Base-by-base conservation (phyloP, 1,140 invertebrate species). In the Hycleus phaleratus region DNA sequence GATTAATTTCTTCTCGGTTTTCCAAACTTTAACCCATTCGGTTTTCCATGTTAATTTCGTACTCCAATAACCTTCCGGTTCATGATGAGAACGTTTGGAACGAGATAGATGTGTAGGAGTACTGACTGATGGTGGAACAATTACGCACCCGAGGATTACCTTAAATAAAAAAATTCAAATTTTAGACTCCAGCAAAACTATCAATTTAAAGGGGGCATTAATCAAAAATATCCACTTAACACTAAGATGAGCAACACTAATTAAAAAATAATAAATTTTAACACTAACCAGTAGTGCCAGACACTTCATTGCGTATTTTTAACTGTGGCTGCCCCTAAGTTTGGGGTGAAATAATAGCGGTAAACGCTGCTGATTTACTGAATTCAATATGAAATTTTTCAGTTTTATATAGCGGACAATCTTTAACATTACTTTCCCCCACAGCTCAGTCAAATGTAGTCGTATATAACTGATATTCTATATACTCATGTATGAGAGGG, bases 21-120 rank as follows among this genome's bases (percentile, higher is more conserved):
- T 78, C 72, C 79, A 71, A 42, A 78, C 73, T 64, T 80, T 79
- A 24, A 79, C 79, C 79, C 79, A 81, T 65, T 83, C 78, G 58
- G 83, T 82, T 70, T 84, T 82, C 81, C 81, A 84, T 2, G 81
- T 77, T 65, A 83, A 72, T 57, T 83, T 78, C 49, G 83, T 82
- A 70, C 77, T 79, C 78, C 79, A 81, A 67, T 79, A 81, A 12
- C 86, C 86, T 68, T 84, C 78, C 4, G 83, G 84, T 56, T 80
- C 72, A 65, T 76, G 78, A 54, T 71, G 69, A 52, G 64, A 63
- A 67, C 76, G 54, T 70, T 77, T 63, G 38, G 59, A 50, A 58
- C 71, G 68, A 47, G 68, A 69, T 53, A 67, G 59, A 75, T 76
- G 75, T 61, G 76, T 72, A 73, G 76, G 73, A 39, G 73, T 73